Conservation (phyloP, 2,797 vertebrate genomes). For the Rhynchotus rufescens region DNA sequence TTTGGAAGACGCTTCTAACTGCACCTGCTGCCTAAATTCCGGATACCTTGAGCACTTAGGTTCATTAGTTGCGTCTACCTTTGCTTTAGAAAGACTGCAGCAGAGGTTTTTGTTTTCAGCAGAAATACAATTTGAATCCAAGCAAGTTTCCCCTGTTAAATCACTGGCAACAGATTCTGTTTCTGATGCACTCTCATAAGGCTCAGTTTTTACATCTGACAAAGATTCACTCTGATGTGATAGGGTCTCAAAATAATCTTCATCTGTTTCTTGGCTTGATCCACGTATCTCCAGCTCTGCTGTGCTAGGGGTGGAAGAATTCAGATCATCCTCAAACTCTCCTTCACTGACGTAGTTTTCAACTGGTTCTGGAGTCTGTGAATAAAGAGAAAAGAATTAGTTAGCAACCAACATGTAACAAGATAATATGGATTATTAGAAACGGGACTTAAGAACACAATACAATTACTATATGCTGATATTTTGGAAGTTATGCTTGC, state of each 20-base stretch:
- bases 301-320: slow-evolving; percentile 38
- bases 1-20: background rate
- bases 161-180: slow-evolving; percentile 73
- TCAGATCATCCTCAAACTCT: slow-evolving; percentile 77
- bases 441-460: background rate
- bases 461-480: background rate
- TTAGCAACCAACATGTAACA: slow-evolving; percentile 2
- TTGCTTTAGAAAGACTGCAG: background rate
- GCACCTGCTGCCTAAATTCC: background rate
- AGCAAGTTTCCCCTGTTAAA: slow-evolving; percentile 25
- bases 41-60: background rate
- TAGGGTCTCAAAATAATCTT: slow-evolving; percentile 80
- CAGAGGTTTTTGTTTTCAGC: background rate
- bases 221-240: slow-evolving; percentile 82
- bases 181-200: slow-evolving; percentile 78
- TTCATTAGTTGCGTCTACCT: background rate
- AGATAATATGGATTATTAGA: background rate
- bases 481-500: background rate
- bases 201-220: slow-evolving; percentile 79
- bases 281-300: slow-evolving; percentile 68
- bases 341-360: slow-evolving; percentile 75
- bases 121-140: slow-evolving; percentile 17
- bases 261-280: slow-evolving; percentile 77
- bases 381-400: slow-evolving; percentile 37
- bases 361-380: slow-evolving; percentile 81